Evolutionary conservation across 2,888 invertebrate genomes (phyloP).

Genomic region (Orthosia incerta): DNA sequence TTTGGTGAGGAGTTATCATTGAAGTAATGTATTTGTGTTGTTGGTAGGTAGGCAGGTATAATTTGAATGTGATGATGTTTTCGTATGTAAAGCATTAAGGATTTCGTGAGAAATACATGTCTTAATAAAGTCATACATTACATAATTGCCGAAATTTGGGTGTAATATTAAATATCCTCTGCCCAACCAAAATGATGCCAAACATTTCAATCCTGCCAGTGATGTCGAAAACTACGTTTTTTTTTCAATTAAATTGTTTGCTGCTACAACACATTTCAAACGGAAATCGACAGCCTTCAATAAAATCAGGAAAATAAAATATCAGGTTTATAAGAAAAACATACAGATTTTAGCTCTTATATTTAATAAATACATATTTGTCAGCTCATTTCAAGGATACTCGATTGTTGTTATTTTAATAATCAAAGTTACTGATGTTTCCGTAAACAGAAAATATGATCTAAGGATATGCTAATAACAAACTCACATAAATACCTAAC

Average conservation of each 20-base stretch:
- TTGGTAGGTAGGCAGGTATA: too few relatives aligned
- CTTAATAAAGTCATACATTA: too few relatives aligned
- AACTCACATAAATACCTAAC: conserved; percentile 9
- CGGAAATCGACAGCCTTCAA: background rate
- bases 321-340: conserved; percentile 5
- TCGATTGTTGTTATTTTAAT: conserved; percentile 25
- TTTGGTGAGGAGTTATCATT: too few relatives aligned
- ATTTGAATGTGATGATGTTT: too few relatives aligned
- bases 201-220: background rate
- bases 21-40: too few relatives aligned
- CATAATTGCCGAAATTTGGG: too few relatives aligned
- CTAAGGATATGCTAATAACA: background rate
- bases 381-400: conserved; percentile 24
- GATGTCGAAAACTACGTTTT: background rate
- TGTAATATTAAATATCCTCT: too few relatives aligned
- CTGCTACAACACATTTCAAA: background rate
- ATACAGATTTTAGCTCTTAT: conserved; percentile 11
- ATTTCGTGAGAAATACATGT: too few relatives aligned
- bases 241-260: background rate
- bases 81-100: too few relatives aligned
- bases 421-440: conserved; percentile 12
- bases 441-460: conserved; percentile 16
- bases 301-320: conserved; percentile 26
- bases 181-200: background rate
- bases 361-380: conserved; percentile 29